phyloP scores from a whole-genome alignment of 2,113 vertebrate species.

The Scomber colias region DNA sequence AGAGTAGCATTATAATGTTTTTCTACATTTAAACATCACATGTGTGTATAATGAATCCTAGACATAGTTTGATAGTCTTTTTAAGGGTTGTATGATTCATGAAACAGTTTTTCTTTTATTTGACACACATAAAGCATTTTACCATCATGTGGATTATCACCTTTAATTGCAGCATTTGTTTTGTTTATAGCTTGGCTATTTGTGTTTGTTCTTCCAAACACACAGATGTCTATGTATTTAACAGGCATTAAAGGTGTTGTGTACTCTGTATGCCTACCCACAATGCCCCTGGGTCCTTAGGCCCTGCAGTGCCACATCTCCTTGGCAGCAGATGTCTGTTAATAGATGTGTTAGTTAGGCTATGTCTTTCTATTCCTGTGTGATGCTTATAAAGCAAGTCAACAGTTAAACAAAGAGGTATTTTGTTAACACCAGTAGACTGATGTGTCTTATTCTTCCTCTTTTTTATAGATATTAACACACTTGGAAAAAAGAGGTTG shows the following conservation, averaged over 20 bases:
- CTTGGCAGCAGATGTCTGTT: constrained; percentile 46
- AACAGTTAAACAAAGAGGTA: constrained; percentile 4
- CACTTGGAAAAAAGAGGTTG: neutral
- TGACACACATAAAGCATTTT: neutral
- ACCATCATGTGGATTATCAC: constrained; percentile 8
- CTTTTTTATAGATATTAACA: constrained; percentile 16
- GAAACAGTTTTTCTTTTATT: neutral
- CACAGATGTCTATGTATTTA: constrained; percentile 23
- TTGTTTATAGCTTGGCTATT: constrained; percentile 11
- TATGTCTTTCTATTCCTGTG: neutral
- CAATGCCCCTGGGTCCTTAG: constrained; percentile 50
- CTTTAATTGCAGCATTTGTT: constrained; percentile 34
- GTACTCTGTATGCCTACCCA: constrained; percentile 45
- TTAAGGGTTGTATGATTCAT: neutral
- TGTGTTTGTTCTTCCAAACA: constrained; percentile 12
- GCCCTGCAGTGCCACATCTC: constrained; percentile 28
- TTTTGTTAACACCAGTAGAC: constrained; percentile 11
- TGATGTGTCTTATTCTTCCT: neutral
- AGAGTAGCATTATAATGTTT: neutral
- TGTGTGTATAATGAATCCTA: too few species aligned
- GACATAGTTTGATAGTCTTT: neutral
- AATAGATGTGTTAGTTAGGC: constrained; percentile 25
- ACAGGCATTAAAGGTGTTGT: constrained; percentile 18
- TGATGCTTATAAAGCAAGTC: constrained; percentile 11
- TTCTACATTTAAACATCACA: too few species aligned